phyloP scores from a whole-genome alignment of 1,140 invertebrate genomes.

The Drosophila prosaltans region DNA sequence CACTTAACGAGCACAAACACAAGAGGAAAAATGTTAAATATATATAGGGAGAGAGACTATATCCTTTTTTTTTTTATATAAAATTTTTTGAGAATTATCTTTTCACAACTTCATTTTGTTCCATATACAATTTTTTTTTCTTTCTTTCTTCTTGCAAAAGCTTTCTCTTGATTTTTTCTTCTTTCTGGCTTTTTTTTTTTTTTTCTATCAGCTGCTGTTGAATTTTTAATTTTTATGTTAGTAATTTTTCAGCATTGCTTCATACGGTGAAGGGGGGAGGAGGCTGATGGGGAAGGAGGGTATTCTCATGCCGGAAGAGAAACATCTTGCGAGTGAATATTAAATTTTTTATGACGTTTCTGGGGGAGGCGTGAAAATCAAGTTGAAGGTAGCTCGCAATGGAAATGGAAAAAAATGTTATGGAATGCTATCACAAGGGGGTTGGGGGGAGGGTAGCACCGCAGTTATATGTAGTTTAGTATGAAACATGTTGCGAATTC shows the following conservation, averaged over 20 bases:
- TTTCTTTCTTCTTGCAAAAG: slow-evolving; percentile 24
- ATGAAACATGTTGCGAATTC: slow-evolving; percentile 55
- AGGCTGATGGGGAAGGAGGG: slow-evolving; percentile 14
- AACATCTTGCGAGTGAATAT: slow-evolving; percentile 79
- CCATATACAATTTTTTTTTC: background rate
- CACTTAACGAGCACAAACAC: background rate
- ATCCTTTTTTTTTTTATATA: slow-evolving; percentile 3
- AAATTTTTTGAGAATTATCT: slow-evolving; percentile 26
- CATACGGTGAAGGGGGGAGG: slow-evolving; percentile 2
- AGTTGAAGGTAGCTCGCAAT: slow-evolving; percentile 18
- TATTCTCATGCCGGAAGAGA: slow-evolving; percentile 45
- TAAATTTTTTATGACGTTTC: slow-evolving; percentile 73
- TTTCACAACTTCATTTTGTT: slow-evolving; percentile 37
- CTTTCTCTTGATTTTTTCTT: slow-evolving; percentile 40
- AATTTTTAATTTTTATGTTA: slow-evolving; percentile 82
- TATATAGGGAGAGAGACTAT: background rate
- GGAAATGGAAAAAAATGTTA: slow-evolving; percentile 18
- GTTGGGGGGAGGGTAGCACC: background rate
- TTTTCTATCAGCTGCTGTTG: slow-evolving; percentile 76
- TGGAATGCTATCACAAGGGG: background rate
- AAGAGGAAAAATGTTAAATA: background rate
- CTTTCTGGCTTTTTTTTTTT: background rate
- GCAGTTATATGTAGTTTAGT: slow-evolving; percentile 14
- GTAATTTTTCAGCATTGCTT: slow-evolving; percentile 76
- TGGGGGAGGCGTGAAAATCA: slow-evolving; percentile 58